Evolutionary conservation across 2,888 invertebrate genomes (phyloP).

Genomic region (Macrostomum cliftonense): DNA sequence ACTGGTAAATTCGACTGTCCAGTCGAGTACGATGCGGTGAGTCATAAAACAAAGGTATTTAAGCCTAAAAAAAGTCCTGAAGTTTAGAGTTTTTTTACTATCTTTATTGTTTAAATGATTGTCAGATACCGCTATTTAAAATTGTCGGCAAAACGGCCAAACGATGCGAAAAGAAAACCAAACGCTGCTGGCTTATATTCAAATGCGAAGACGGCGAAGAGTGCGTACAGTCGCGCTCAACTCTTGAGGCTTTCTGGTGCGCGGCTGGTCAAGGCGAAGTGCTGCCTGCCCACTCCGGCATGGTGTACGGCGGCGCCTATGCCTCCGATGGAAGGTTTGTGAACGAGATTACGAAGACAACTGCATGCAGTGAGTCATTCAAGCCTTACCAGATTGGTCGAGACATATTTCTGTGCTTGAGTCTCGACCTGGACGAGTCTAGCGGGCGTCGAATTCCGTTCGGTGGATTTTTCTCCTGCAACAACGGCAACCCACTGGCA

Average conservation of each 20-base stretch:
- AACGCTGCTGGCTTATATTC: too few species aligned
- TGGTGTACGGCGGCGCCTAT: slow-evolving; percentile 22
- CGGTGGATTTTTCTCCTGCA: slow-evolving; percentile 22
- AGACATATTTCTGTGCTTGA: slow-evolving; percentile 20
- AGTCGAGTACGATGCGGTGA: slow-evolving; percentile 16
- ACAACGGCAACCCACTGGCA: slow-evolving; percentile 17
- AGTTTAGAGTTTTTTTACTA: too few species aligned
- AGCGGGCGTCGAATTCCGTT: slow-evolving; percentile 18
- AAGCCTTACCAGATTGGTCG: slow-evolving; percentile 15
- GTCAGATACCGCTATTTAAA: too few species aligned
- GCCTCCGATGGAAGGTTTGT: slow-evolving; percentile 10
- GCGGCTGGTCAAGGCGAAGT: slow-evolving; percentile 15
- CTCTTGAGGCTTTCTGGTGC: slow-evolving; percentile 19
- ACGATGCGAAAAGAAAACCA: background rate
- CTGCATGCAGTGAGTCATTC: slow-evolving; percentile 17
- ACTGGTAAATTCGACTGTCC: slow-evolving; percentile 19
- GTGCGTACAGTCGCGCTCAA: too few species aligned
- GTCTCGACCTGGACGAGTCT: slow-evolving; percentile 21
- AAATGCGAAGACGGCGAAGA: too few species aligned
- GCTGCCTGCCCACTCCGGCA: slow-evolving; percentile 15
- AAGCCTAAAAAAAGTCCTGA: too few species aligned
- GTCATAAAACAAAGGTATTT: too few species aligned
- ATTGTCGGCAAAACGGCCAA: background rate
- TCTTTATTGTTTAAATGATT: too few species aligned
- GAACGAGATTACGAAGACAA: slow-evolving; percentile 17